phyloP scores from a whole-genome alignment of 2,113 vertebrate species.

The Chlorodrepanis virens region DNA sequence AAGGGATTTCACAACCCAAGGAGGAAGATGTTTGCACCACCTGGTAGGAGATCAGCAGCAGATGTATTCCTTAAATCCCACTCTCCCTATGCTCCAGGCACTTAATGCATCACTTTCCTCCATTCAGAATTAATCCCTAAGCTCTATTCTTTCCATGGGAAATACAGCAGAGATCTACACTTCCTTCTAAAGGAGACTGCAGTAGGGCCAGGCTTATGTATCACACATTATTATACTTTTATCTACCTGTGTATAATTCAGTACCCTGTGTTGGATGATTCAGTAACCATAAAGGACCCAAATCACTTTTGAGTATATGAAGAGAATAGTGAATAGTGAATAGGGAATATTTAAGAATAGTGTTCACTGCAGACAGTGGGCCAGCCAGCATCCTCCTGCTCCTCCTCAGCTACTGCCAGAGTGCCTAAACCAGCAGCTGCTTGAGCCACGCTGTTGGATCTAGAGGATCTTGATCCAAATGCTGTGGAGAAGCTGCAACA shows the following conservation, averaged over 20 bases:
- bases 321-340: too few species aligned
- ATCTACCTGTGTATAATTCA: neutral
- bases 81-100: neutral
- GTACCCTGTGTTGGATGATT: fast-evolving
- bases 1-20: neutral
- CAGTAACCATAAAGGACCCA: neutral
- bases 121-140: neutral
- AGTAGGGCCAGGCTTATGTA: neutral
- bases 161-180: neutral
- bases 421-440: neutral
- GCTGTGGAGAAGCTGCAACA: neutral
- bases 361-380: neutral
- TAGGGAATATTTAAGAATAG: neutral
- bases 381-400: neutral
- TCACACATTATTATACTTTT: neutral
- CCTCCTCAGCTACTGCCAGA: neutral
- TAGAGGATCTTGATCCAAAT: neutral
- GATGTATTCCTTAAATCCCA: neutral
- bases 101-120: neutral
- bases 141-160: neutral
- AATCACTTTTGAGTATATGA: neutral
- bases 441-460: neutral
- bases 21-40: neutral
- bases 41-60: neutral
- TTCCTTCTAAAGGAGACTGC: neutral